Evolutionary conservation across 2,113 vertebrate species (phyloP).

Genomic region (Murina feae): DNA sequence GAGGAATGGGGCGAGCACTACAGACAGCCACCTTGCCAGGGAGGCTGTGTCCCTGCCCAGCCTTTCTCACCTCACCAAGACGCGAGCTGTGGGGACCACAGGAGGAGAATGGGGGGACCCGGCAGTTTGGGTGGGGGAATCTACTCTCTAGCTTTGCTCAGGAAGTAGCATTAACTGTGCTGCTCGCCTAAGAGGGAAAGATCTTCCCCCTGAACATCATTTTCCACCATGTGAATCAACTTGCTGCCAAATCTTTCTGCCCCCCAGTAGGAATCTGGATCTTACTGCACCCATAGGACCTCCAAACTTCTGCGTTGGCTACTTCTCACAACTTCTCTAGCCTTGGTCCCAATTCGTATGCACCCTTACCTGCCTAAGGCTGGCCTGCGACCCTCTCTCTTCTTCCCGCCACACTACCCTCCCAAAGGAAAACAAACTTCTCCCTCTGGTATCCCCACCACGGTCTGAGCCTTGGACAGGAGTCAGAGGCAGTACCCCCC

Average conservation of each 20-base stretch:
- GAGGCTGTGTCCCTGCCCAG: background rate
- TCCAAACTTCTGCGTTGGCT: background rate
- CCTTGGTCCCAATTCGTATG: background rate
- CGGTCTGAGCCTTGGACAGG: background rate
- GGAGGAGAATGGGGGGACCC: background rate
- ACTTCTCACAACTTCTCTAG: background rate
- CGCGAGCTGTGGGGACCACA: background rate
- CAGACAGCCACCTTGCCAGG: background rate
- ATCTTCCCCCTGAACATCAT: background rate
- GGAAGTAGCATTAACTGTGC: background rate
- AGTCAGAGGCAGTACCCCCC: background rate
- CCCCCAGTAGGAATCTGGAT: background rate
- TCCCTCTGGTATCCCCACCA: background rate
- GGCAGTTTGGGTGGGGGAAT: background rate
- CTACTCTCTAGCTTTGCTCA: background rate
- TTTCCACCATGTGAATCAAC: background rate
- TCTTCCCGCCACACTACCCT: background rate
- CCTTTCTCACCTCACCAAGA: background rate
- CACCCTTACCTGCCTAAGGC: background rate
- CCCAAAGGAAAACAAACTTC: background rate
- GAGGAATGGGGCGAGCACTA: background rate
- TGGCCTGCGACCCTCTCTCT: background rate
- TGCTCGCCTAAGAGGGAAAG: background rate
- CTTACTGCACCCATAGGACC: background rate
- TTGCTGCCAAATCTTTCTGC: background rate